phyloP scores from a whole-genome alignment of 2,113 vertebrate species.

The Cebus imitator region DNA sequence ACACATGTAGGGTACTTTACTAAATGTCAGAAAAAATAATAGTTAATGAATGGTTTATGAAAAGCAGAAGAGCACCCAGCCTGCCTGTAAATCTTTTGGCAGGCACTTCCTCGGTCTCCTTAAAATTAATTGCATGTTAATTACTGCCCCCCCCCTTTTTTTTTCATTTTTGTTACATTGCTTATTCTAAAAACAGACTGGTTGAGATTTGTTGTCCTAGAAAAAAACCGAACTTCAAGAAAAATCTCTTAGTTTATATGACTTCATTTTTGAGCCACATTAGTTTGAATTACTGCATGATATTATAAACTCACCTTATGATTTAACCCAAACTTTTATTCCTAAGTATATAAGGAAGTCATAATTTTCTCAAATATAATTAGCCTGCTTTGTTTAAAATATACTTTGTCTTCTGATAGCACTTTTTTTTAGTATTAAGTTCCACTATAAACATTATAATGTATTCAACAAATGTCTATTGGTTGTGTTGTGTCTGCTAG shows the following conservation, averaged over 20 bases:
- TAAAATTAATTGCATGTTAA: constrained; percentile 37
- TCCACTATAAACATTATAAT: background rate
- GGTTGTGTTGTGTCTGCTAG: background rate
- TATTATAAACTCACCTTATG: constrained; percentile 28
- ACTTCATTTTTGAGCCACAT: constrained; percentile 40
- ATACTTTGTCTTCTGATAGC: constrained; percentile 4
- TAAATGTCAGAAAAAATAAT: background rate
- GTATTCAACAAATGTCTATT: background rate
- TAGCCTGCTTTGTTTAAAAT: constrained; percentile 26
- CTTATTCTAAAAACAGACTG: constrained; percentile 66
- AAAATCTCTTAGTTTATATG: constrained; percentile 25
- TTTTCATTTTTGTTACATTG: constrained; percentile 56
- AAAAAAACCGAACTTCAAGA: constrained; percentile 6
- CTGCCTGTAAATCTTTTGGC: constrained; percentile 36
- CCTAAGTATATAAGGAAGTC: constrained; percentile 53
- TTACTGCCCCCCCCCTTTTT: background rate
- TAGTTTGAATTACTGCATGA: constrained; percentile 7
- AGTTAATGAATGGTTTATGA: constrained; percentile 1
- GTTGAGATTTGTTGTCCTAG: constrained; percentile 47
- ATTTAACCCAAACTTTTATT: constrained; percentile 47
- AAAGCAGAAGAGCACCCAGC: background rate
- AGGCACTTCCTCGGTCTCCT: background rate
- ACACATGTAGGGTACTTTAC: background rate
- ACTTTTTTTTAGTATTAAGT: constrained; percentile 33
- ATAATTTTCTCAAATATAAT: constrained; percentile 16